phyloP scores from a whole-genome alignment of 2,113 vertebrate genomes.

The Origma solitaria region DNA sequence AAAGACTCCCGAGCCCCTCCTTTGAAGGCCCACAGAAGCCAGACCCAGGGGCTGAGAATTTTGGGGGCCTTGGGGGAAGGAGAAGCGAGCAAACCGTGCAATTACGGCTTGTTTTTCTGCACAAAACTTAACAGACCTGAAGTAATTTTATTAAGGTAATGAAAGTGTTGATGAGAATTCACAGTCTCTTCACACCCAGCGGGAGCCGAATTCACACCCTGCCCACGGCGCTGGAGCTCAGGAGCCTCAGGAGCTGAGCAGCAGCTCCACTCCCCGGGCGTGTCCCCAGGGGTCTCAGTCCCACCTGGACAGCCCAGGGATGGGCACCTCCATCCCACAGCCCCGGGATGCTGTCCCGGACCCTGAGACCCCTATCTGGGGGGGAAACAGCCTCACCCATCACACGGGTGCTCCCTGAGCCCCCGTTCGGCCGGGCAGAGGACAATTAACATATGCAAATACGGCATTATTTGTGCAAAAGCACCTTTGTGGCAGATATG shows the following conservation, averaged over 20 bases:
- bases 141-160: slow-evolving; percentile 42
- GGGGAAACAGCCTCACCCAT: not conserved
- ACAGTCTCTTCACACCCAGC: slow-evolving; percentile 26
- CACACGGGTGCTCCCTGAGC: accelerated
- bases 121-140: not conserved
- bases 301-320: accelerated
- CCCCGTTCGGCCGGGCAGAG: accelerated
- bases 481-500: not conserved
- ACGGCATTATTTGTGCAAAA: accelerated
- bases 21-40: accelerated
- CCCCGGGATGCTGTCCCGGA: not conserved
- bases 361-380: accelerated
- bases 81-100: not conserved
- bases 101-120: not conserved
- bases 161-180: slow-evolving; percentile 21
- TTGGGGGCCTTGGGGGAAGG: not conserved
- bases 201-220: not conserved
- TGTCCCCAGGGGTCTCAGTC: not conserved
- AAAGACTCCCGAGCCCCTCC: not conserved
- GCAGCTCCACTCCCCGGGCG: not conserved
- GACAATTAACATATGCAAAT: accelerated
- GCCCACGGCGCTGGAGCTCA: not conserved
- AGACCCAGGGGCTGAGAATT: not conserved
- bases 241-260: not conserved
- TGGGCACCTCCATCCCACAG: not conserved